Conservation (phyloP, 1,140 invertebrate genomes). For the Sipha flava region DNA sequence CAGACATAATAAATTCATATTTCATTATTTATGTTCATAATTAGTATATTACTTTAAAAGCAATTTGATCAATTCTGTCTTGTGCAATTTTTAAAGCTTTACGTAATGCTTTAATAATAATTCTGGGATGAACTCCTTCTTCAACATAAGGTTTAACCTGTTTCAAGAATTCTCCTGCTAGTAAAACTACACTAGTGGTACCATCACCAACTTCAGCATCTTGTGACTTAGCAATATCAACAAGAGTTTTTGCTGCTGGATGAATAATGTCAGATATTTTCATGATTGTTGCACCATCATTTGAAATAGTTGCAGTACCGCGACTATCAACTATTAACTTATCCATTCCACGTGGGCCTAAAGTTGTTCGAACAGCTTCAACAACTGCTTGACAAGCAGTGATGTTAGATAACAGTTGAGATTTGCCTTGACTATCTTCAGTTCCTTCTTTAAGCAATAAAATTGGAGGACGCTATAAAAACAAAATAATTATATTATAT, state of each 20-base stretch:
- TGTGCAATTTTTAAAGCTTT: slow-evolving; percentile 71
- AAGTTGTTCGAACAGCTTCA: slow-evolving; percentile 90
- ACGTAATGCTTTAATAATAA: slow-evolving; percentile 81
- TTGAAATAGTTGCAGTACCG: slow-evolving; percentile 93
- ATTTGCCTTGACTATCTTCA: slow-evolving; percentile 89
- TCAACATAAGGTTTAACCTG: slow-evolving; percentile 92
- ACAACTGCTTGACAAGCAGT: slow-evolving; percentile 96
- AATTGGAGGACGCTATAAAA: slow-evolving; percentile 89
- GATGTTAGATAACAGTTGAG: slow-evolving; percentile 96
- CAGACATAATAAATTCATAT: background rate
- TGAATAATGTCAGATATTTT: slow-evolving; percentile 95
- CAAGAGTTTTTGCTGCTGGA: slow-evolving; percentile 93
- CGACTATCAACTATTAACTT: slow-evolving; percentile 90
- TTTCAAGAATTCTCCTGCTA: slow-evolving; percentile 93
- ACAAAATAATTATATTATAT: background rate
- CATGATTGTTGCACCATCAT: slow-evolving; percentile 98
- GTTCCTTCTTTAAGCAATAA: slow-evolving; percentile 97
- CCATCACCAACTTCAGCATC: slow-evolving; percentile 99
- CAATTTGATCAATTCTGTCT: slow-evolving; percentile 75
- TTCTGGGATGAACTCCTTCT: slow-evolving; percentile 91
- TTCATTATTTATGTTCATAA: too few species aligned
- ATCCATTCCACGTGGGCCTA: slow-evolving; percentile 98
- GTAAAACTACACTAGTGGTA: slow-evolving; percentile 89
- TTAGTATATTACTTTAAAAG: slow-evolving; percentile 58
- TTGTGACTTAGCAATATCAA: slow-evolving; percentile 98